Evolutionary conservation across 2,113 vertebrate species (phyloP).

Genomic region (Epinephelus fuscoguttatus): DNA sequence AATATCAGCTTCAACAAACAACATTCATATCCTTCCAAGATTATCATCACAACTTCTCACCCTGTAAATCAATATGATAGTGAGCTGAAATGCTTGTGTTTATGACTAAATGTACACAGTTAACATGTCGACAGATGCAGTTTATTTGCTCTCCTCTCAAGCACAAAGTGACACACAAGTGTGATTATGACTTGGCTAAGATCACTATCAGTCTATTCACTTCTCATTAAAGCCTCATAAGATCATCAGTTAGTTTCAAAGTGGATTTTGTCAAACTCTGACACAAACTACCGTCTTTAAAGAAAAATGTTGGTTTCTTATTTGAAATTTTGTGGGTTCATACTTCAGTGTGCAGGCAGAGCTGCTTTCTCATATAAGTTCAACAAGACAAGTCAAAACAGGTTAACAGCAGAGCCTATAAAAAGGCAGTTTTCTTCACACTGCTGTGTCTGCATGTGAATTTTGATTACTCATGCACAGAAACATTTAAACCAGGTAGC

Average conservation of each 20-base stretch:
- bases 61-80: neutral
- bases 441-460: too few species aligned
- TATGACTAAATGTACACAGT: neutral
- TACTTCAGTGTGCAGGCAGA: too few species aligned
- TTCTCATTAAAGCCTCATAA: neutral
- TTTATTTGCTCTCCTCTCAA: constrained; percentile 16
- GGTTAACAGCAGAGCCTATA: too few species aligned
- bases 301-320: too few species aligned
- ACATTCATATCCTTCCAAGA: neutral
- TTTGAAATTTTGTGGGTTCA: too few species aligned
- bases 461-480: too few species aligned
- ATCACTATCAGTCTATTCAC: neutral
- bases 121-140: neutral
- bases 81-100: neutral
- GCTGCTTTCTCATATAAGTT: too few species aligned
- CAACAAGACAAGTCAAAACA: too few species aligned
- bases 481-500: too few species aligned
- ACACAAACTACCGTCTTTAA: neutral
- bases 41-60: neutral
- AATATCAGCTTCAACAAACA: neutral
- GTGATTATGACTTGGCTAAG: neutral
- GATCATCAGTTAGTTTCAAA: constrained; percentile 3
- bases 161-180: neutral
- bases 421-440: too few species aligned
- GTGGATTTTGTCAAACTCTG: neutral